Evolutionary conservation across 2,113 vertebrate species (phyloP), one percentile per base, ranked within the genome.

Genomic region (Brachyistius frenatus): DNA sequence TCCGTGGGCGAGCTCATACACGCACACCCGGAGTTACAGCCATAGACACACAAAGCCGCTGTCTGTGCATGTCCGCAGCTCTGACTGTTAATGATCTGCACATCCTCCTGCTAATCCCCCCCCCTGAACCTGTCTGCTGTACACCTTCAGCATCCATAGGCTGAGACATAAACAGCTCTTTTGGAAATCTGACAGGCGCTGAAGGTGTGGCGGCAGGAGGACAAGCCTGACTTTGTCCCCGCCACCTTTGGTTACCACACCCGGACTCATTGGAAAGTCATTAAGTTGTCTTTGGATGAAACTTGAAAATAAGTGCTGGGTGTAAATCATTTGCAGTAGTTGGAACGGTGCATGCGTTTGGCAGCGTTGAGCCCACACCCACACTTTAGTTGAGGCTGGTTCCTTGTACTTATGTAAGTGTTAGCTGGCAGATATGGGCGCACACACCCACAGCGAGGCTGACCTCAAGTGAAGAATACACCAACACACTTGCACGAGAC

Each of bases 371-470:
- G 78, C 56, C 61, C 88, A 86, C 90, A 75, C 92, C 89, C 88
- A 87, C 84, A 70, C 80, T 82, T 66, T 15, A 66, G 69, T 68
- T 84, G 62, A 73, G 69, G 58, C 79, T 31, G 66, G 57, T 57
- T 73, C 71, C 37, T 70, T 70, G 62, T 54, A 35, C 71, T 92
- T 92, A 90, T 90, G 81, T 88, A 92, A 91, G 83, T 57, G 67
- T 72, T 86, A 64, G 81, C 50, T 89, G 86, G 76, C 82, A 86
- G 85, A 88, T 69, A 33, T 7, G 36, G 32, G 57, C 83, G 54
- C 83, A 58, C 89, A 84, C 92, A 84, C 89, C 83, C 92, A 90
- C 90, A 85, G 64, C 5, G 30, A 41, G 49, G 78, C 58, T 65
- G 80, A 85, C 86, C 76, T 80, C 52, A 54, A 79, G 67, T 23